Conservation (phyloP, 2,797 vertebrate genomes). For the Rhynchotus rufescens region DNA sequence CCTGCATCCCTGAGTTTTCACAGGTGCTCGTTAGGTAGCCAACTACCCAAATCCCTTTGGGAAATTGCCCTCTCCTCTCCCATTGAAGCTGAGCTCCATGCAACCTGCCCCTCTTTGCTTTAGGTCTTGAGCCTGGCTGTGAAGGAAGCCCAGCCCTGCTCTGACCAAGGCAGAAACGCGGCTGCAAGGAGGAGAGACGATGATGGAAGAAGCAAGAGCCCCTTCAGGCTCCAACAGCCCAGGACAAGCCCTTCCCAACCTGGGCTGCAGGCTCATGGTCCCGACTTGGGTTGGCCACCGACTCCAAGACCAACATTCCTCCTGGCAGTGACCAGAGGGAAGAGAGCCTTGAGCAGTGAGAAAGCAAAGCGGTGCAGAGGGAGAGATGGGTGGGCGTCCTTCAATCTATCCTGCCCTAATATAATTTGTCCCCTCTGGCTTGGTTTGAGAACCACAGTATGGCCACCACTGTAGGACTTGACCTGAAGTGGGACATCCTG, state of each 20-base stretch:
- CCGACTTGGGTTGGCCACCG: background rate
- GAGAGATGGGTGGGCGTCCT: background rate
- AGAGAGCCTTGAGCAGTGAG: background rate
- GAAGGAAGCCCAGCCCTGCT: background rate
- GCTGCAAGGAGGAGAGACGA: background rate
- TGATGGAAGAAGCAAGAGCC: background rate
- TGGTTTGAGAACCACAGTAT: background rate
- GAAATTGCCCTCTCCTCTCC: background rate
- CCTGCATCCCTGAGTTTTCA: rapidly evolving
- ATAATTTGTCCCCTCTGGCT: background rate
- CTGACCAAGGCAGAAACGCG: background rate
- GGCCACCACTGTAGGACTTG: background rate
- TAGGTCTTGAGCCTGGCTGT: background rate
- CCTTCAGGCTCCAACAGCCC: background rate
- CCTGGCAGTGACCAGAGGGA: background rate
- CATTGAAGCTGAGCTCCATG: background rate
- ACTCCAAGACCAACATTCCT: background rate
- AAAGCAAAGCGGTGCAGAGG: background rate
- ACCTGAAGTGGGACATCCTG: rapidly evolving
- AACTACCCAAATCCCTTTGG: background rate
- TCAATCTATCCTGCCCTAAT: background rate
- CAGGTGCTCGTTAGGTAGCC: background rate
- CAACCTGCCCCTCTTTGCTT: background rate
- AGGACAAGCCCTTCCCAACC: background rate
- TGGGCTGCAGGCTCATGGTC: background rate